Evolutionary conservation across 2,888 invertebrate genomes (phyloP).

Genomic region (Tachina fera): DNA sequence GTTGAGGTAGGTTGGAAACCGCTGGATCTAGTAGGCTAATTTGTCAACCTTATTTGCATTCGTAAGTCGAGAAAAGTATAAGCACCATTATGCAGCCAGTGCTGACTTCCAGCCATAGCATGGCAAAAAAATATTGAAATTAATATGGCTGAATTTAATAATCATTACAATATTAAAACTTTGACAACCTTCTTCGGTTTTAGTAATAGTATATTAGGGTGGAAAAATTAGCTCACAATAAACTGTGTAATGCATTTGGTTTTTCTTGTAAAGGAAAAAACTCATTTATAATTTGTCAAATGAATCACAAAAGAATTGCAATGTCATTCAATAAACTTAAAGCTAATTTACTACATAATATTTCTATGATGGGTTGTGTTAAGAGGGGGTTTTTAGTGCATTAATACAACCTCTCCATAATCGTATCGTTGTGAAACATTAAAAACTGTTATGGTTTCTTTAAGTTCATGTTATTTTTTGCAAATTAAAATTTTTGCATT

Average conservation of each 20-base stretch:
- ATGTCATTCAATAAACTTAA: constrained; percentile 62
- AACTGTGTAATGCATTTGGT: constrained; percentile 4
- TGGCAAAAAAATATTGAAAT: constrained; percentile 14
- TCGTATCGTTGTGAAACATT: not conserved
- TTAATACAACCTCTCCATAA: constrained; percentile 2
- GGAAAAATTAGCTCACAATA: constrained; percentile 14
- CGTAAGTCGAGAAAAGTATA: too few species aligned
- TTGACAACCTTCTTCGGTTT: constrained; percentile 39
- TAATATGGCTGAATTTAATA: constrained; percentile 57
- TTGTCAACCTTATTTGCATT: too few species aligned
- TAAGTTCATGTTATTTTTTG: constrained; percentile 39
- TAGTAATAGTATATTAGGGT: constrained; percentile 31
- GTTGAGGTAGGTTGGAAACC: too few species aligned
- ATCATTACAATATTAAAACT: constrained; percentile 55
- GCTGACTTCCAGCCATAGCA: not conserved
- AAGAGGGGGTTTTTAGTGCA: constrained; percentile 30
- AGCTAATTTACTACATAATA: constrained; percentile 51
- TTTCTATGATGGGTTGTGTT: constrained; percentile 19
- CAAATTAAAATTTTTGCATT: constrained; percentile 34
- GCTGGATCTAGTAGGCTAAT: too few species aligned
- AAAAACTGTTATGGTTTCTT: constrained; percentile 59
- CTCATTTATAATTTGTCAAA: constrained; percentile 31
- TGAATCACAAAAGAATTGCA: constrained; percentile 51
- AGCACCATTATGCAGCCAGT: too few species aligned
- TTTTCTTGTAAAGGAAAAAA: not conserved